These are phyloP conservation scores for Drosophila chauvacae DNA, from an alignment of 1,140 invertebrate genomes.

Conservation along the genomic window DNA sequence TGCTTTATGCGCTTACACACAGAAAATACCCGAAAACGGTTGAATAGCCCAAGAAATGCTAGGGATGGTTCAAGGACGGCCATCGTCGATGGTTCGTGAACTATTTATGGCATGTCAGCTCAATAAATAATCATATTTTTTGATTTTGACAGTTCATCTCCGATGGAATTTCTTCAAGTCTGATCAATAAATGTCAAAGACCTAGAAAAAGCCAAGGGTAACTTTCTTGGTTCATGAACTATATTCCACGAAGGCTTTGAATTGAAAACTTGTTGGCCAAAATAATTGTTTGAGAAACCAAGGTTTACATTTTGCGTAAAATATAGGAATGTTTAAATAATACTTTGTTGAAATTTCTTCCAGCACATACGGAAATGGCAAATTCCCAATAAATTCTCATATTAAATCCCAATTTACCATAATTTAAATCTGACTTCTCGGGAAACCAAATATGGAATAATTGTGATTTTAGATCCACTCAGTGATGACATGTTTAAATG, in stretches of 20 bases:
- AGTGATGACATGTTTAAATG: slow-evolving; percentile 18
- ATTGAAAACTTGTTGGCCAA: not conserved
- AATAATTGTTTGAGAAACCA: not conserved
- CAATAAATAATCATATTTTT: slow-evolving; percentile 24
- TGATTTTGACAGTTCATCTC: slow-evolving; percentile 47
- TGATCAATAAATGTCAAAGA: slow-evolving; percentile 30
- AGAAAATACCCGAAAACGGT: slow-evolving; percentile 36
- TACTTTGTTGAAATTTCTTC: not conserved
- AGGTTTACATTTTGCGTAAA: not conserved
- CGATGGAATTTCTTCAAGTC: slow-evolving; percentile 4
- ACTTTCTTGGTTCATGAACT: slow-evolving; percentile 39
- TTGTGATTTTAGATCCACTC: slow-evolving; percentile 26
- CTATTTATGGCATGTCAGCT: slow-evolving; percentile 36
- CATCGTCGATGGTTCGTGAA: slow-evolving; percentile 26
- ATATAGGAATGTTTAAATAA: not conserved
- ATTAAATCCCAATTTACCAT: slow-evolving; percentile 37
- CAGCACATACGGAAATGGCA: slow-evolving; percentile 9
- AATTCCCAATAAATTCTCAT: not conserved
- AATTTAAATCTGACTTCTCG: slow-evolving; percentile 12
- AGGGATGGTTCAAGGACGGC: slow-evolving; percentile 44
- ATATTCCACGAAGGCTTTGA: not conserved
- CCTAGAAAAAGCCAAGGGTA: slow-evolving; percentile 8
- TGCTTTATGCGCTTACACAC: slow-evolving; percentile 29
- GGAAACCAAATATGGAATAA: slow-evolving; percentile 18
- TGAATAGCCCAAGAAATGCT: slow-evolving; percentile 48